Conservation (phyloP, 2,797 vertebrate species). For the Adrianichthys oophorus region DNA sequence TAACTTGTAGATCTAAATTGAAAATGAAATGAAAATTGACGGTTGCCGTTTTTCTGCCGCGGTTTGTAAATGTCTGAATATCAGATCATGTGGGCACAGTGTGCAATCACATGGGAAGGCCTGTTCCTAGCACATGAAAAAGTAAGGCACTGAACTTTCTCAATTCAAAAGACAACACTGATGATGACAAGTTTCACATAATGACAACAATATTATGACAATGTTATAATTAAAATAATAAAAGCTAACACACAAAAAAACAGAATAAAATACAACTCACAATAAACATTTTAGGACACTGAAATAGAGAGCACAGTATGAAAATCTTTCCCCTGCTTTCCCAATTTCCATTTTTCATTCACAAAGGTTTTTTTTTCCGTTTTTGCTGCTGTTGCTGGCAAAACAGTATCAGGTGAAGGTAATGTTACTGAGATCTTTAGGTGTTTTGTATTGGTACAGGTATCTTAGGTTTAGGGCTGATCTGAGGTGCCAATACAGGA, state of each 20-base stretch:
- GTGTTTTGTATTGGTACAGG: constrained; percentile 58
- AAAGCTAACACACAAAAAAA: constrained; percentile 69
- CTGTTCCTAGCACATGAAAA: constrained; percentile 74
- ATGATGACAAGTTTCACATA: constrained; percentile 70
- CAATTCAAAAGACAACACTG: constrained; percentile 75
- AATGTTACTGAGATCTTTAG: constrained; percentile 38
- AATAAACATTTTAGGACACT: constrained; percentile 72
- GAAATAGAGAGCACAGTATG: constrained; percentile 73
- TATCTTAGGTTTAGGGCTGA: constrained; percentile 60
- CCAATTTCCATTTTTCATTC: constrained; percentile 66
- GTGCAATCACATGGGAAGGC: constrained; percentile 81
- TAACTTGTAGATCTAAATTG: too few species aligned
- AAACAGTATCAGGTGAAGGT: constrained; percentile 63
- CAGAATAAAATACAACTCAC: constrained; percentile 72
- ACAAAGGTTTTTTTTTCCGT: constrained; percentile 63
- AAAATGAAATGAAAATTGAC: too few species aligned
- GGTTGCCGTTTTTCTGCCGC: constrained; percentile 47
- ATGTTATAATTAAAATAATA: constrained; percentile 81
- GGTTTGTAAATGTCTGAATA: constrained; percentile 55
- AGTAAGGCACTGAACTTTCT: constrained; percentile 74
- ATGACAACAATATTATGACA: constrained; percentile 78
- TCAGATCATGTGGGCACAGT: constrained; percentile 69
- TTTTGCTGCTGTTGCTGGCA: constrained; percentile 58
- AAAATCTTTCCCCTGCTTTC: constrained; percentile 73
- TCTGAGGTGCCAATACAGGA: constrained; percentile 59